Conservation (phyloP, 2,113 vertebrate genomes). For the Melanostigma gelatinosum region DNA sequence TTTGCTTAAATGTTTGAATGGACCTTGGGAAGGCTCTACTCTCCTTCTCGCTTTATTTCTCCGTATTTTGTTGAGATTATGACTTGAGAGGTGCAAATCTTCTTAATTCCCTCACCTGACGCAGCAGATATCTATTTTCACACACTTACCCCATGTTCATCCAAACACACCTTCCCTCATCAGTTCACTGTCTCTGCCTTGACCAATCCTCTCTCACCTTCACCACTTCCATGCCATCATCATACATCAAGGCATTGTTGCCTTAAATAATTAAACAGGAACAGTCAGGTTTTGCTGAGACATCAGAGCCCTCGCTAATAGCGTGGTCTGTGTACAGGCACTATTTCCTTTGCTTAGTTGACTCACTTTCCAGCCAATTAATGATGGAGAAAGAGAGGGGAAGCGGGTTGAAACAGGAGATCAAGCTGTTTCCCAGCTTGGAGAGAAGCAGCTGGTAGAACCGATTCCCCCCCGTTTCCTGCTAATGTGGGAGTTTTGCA, state of each 20-base stretch:
- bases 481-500: slow-evolving; percentile 15
- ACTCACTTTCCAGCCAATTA: slow-evolving; percentile 49
- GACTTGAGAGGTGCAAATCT: not conserved
- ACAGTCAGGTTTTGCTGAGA: slow-evolving; percentile 20
- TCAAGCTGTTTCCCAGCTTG: slow-evolving; percentile 31
- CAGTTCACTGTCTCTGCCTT: not conserved
- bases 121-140: not conserved
- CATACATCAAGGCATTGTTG: slow-evolving; percentile 6
- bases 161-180: not conserved
- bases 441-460: slow-evolving; percentile 41
- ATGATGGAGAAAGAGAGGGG: slow-evolving; percentile 13
- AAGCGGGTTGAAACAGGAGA: not conserved
- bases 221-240: slow-evolving; percentile 3
- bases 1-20: not conserved
- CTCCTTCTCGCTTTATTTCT: not conserved
- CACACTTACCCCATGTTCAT: not conserved
- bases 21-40: not conserved
- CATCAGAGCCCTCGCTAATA: not conserved
- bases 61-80: not conserved
- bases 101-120: not conserved
- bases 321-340: not conserved
- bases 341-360: slow-evolving; percentile 34
- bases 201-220: slow-evolving; percentile 2
- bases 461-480: slow-evolving; percentile 33
- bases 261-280: slow-evolving; percentile 52